Evolutionary conservation across 2,888 invertebrate species (phyloP).

Genomic region (Plagiodera versicolora): DNA sequence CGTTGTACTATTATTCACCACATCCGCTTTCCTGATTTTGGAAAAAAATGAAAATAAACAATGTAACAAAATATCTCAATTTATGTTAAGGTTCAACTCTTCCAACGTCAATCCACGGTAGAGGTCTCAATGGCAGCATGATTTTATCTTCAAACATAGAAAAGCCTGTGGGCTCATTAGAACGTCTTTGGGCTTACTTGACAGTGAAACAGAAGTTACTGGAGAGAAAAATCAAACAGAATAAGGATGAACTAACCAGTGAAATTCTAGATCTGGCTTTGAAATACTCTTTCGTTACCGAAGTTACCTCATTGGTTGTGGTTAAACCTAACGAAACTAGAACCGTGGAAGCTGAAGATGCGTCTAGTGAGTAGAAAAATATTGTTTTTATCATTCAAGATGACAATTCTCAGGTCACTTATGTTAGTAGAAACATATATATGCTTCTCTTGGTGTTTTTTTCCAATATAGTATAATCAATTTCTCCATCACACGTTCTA

Average conservation of each 20-base stretch:
- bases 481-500: too few species aligned
- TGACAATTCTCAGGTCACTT: too few species aligned
- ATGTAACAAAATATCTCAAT: too few species aligned
- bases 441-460: too few species aligned
- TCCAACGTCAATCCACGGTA: not conserved
- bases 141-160: slow-evolving; percentile 30
- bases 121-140: not conserved
- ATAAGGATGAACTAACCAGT: slow-evolving; percentile 47
- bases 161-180: slow-evolving; percentile 38
- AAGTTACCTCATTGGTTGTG: slow-evolving; percentile 68
- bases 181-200: slow-evolving; percentile 64
- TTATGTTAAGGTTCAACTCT: slow-evolving; percentile 9
- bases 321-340: slow-evolving; percentile 60
- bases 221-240: slow-evolving; percentile 43
- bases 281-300: slow-evolving; percentile 63
- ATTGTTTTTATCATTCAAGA: too few species aligned
- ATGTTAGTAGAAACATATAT: too few species aligned
- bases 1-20: too few species aligned
- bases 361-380: slow-evolving; percentile 23
- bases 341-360: slow-evolving; percentile 34
- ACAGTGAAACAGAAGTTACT: slow-evolving; percentile 65
- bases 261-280: slow-evolving; percentile 61
- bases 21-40: too few species aligned
- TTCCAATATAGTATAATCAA: too few species aligned
- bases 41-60: too few species aligned